Evolutionary conservation across 2,888 invertebrate genomes (phyloP).

Genomic region (Petrophora chlorosata): DNA sequence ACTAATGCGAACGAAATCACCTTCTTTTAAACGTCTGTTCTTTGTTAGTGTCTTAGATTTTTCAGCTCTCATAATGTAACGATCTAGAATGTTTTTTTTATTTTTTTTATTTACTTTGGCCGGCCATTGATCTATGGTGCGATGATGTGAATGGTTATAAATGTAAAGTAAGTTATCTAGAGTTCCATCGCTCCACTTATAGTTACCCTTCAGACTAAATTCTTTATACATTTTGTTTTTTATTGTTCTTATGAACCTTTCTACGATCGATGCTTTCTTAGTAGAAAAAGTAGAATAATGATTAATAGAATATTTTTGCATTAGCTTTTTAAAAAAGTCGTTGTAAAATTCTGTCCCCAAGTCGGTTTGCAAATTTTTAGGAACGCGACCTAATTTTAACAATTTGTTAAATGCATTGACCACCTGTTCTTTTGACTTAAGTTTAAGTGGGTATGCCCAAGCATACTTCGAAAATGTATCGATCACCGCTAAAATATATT

Average conservation of each 20-base stretch:
- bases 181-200: background rate
- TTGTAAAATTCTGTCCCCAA: constrained; percentile 1
- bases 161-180: background rate
- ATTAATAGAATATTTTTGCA: background rate
- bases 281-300: background rate
- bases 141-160: constrained; percentile 1
- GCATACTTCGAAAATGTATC: constrained; percentile 21
- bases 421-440: constrained; percentile 8
- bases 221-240: background rate
- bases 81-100: background rate
- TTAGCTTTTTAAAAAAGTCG: background rate
- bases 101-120: background rate
- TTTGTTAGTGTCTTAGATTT: background rate
- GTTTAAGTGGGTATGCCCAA: constrained; percentile 8
- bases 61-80: no score
- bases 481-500: constrained; percentile 9
- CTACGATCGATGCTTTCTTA: constrained; percentile 1
- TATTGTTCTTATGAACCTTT: background rate
- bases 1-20: constrained; percentile 9
- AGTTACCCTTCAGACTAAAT: background rate
- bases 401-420: background rate
- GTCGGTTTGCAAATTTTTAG: background rate
- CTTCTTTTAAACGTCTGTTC: background rate
- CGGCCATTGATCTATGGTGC: background rate
- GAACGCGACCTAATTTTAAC: background rate